phyloP scores from a whole-genome alignment of 2,888 invertebrate species.

The Trisateles emortualis region DNA sequence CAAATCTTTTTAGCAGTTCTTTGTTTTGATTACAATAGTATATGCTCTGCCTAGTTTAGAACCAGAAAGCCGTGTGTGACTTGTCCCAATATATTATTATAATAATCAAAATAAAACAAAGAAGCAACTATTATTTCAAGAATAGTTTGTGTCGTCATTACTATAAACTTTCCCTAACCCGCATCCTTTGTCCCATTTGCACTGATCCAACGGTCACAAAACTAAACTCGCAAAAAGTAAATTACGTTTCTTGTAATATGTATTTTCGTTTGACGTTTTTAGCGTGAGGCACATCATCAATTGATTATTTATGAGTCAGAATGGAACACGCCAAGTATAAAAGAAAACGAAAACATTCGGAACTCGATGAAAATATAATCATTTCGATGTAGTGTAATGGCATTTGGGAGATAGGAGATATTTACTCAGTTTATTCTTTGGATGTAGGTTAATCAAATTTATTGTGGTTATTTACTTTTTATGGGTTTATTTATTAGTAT shows the following conservation, averaged over 20 bases:
- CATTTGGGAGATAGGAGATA: slow-evolving; percentile 5
- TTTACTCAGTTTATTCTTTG: background rate
- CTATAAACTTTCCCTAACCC: background rate
- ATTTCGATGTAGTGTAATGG: slow-evolving; percentile 16
- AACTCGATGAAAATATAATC: slow-evolving; percentile 36
- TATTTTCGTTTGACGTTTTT: slow-evolving; percentile 47
- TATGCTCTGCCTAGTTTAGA: no score
- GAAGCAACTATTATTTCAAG: background rate
- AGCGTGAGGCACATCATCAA: slow-evolving; percentile 45
- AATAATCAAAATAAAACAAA: no score
- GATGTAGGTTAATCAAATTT: background rate
- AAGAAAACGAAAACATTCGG: slow-evolving; percentile 23
- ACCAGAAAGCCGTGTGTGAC: no score
- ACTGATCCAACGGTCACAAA: slow-evolving; percentile 18
- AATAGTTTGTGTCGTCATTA: background rate
- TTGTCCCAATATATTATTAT: no score
- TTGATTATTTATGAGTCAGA: slow-evolving; percentile 58
- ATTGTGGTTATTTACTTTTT: background rate
- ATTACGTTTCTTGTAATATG: slow-evolving; percentile 47
- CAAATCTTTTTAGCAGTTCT: no score
- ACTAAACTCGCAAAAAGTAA: slow-evolving; percentile 22
- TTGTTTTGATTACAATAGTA: no score
- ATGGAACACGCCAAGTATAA: slow-evolving; percentile 36
- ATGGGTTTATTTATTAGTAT: no score
- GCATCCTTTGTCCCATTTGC: slow-evolving; percentile 5